Evolutionary conservation across 2,113 vertebrate species (phyloP).

Genomic region (Cyprinodon brontotheroides): DNA sequence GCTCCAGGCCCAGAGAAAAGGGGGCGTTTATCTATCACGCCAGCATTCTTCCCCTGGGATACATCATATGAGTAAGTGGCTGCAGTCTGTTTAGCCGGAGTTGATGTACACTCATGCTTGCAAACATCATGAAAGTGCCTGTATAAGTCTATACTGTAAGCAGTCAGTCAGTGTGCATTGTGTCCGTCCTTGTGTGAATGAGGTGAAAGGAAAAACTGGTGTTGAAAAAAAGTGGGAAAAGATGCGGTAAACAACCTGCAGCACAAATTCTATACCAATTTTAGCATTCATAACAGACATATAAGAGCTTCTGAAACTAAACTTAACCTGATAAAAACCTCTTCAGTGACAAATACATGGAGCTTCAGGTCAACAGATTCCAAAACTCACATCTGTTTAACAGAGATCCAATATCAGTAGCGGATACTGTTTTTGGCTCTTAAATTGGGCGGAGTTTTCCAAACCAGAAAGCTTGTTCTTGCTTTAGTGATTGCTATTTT

Average conservation of each 20-base stretch:
- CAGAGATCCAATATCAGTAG: not conserved
- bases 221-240: conserved; percentile 31
- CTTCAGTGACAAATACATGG: not conserved
- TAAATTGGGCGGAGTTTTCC: not conserved
- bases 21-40: conserved; percentile 62
- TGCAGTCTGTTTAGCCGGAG: conserved; percentile 20
- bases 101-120: conserved; percentile 8
- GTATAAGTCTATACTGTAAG: conserved; percentile 4
- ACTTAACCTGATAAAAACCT: not conserved
- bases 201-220: not conserved
- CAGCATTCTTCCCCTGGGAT: conserved; percentile 61
- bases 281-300: not conserved
- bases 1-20: conserved; percentile 42
- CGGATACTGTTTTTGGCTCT: not conserved
- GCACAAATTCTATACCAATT: not conserved
- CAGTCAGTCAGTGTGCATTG: not conserved
- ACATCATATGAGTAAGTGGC: conserved; percentile 8
- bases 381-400: not conserved
- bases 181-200: conserved; percentile 12
- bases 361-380: not conserved
- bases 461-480: not conserved
- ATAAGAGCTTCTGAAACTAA: conserved; percentile 2
- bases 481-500: not conserved
- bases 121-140: conserved; percentile 12
- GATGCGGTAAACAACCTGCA: conserved; percentile 17